Percentiles rank a stretch among this genome's conserved stretches.
These are phyloP conservation scores for Automeris io DNA, from an alignment of 2,888 invertebrate species.

Conservation along the genomic window DNA sequence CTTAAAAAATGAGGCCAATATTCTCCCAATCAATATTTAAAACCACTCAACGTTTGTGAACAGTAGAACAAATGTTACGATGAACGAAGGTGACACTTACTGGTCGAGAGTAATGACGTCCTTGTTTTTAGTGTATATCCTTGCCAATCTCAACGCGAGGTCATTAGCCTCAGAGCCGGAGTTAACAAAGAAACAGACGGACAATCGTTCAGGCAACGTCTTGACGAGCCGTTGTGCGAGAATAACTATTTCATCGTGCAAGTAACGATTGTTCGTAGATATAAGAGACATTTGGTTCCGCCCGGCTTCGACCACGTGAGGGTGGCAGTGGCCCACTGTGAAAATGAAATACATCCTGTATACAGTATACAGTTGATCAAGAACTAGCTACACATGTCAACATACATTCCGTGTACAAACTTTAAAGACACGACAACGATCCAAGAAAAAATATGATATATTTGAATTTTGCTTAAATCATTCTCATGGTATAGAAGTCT, in stretches of 20 bases:
- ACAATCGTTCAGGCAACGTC: constrained; percentile 89
- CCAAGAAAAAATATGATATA: too few species aligned
- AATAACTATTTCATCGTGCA: constrained; percentile 96
- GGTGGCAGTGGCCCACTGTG: constrained; percentile 98
- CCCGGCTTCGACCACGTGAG: constrained; percentile 93
- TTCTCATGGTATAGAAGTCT: too few species aligned
- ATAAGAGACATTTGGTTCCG: constrained; percentile 92
- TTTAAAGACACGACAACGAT: too few species aligned
- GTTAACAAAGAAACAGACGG: constrained; percentile 97
- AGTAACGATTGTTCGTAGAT: constrained; percentile 96
- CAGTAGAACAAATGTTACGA: constrained; percentile 3
- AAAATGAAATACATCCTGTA: constrained; percentile 9
- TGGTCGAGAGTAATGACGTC: constrained; percentile 97
- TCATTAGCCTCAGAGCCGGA: constrained; percentile 99
- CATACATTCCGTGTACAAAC: too few species aligned
- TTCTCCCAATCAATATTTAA: too few species aligned
- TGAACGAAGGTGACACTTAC: constrained; percentile 80
- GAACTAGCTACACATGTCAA: too few species aligned
- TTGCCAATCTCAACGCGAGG: constrained; percentile 93
- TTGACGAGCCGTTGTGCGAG: constrained; percentile 90
- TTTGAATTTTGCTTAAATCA: too few species aligned
- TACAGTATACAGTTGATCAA: too few species aligned
- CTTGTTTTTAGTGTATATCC: constrained; percentile 90
- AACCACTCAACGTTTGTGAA: too few species aligned
- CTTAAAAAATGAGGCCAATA: too few species aligned